Percentiles rank a stretch among this genome's conserved stretches.
These are phyloP conservation scores for Stenoptilia bipunctidactyla DNA, from an alignment of 2,888 invertebrate genomes.

Conservation along the genomic window DNA sequence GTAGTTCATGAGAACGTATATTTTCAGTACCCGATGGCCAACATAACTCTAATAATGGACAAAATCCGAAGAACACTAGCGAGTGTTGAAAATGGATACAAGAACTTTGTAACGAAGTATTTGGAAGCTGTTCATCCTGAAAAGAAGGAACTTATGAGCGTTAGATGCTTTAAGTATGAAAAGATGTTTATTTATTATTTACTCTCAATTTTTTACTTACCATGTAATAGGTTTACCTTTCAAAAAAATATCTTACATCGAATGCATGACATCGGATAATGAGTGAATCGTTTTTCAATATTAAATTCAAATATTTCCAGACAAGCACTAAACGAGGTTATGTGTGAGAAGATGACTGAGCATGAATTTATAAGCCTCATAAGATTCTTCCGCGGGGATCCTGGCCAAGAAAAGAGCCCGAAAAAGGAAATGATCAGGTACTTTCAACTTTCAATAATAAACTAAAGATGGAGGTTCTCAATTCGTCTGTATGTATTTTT, in stretches of 20 bases:
- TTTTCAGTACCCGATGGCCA: conserved; percentile 79
- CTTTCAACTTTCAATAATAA: conserved; percentile 1
- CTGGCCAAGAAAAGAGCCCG: conserved; percentile 54
- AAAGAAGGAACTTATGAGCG: conserved; percentile 52
- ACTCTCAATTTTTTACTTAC: too few species aligned
- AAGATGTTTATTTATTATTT: too few species aligned
- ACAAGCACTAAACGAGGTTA: conserved; percentile 74
- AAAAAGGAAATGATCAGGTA: conserved; percentile 55
- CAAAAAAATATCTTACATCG: too few species aligned
- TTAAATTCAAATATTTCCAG: conserved; percentile 39
- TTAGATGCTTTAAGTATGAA: conserved; percentile 58
- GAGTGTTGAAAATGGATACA: conserved; percentile 74
- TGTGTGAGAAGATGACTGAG: conserved; percentile 79
- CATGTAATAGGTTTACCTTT: too few species aligned
- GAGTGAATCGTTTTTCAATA: too few species aligned
- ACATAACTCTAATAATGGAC: conserved; percentile 78
- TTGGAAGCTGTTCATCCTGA: conserved; percentile 52
- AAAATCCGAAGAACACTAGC: conserved; percentile 79
- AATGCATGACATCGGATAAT: too few species aligned
- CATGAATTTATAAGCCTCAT: conserved; percentile 86
- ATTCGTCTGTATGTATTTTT: too few species aligned
- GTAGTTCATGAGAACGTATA: too few species aligned
- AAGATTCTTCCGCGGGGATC: conserved; percentile 77
- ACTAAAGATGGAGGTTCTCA: too few species aligned
- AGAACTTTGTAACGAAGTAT: conserved; percentile 81